A percentile compares a stretch with the other conserved stretches of the same genome.
These are phyloP conservation scores for Drosophila malerkotliana DNA, from an alignment of 1,140 invertebrate species.

Conservation along the genomic window DNA sequence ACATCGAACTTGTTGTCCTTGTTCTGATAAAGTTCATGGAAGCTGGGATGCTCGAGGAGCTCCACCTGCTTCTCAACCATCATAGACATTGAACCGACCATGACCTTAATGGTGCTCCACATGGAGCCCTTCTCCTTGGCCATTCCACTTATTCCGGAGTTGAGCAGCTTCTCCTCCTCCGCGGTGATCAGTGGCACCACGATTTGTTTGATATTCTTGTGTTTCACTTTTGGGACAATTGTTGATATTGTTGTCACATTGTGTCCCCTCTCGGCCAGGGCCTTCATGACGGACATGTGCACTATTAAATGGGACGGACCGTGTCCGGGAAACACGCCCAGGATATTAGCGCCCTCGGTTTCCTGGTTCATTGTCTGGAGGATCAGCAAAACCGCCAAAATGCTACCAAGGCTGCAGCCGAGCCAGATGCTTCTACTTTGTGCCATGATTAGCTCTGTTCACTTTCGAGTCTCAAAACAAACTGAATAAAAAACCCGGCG, in stretches of 20 bases:
- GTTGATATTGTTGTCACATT: conserved; percentile 65
- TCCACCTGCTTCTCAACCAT: conserved; percentile 53
- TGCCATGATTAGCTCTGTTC: conserved; percentile 29
- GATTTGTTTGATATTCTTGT: conserved; percentile 54
- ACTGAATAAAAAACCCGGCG: conserved; percentile 9
- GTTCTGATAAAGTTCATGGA: conserved; percentile 50
- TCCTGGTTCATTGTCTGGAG: conserved; percentile 28
- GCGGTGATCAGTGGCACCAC: conserved; percentile 44
- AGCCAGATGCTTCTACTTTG: not conserved
- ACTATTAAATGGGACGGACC: conserved; percentile 71
- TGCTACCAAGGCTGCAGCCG: conserved; percentile 28
- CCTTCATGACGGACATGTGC: conserved; percentile 58
- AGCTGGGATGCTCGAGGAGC: conserved; percentile 44
- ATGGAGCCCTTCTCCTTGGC: conserved; percentile 57
- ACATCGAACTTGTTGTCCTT: conserved; percentile 59
- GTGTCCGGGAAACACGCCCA: conserved; percentile 11
- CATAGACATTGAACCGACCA: conserved; percentile 18
- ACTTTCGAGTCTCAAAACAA: not conserved
- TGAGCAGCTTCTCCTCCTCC: conserved; percentile 32
- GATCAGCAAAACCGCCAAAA: conserved; percentile 37
- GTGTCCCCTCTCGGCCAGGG: conserved; percentile 63
- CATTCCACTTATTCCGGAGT: conserved; percentile 7
- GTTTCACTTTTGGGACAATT: conserved; percentile 43
- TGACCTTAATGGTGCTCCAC: conserved; percentile 35
- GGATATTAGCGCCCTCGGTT: conserved; percentile 12